Evolutionary conservation across 2,888 invertebrate genomes (phyloP), one percentile per base, ranked within the genome.

Genomic region (Scaptomyza parva): DNA sequence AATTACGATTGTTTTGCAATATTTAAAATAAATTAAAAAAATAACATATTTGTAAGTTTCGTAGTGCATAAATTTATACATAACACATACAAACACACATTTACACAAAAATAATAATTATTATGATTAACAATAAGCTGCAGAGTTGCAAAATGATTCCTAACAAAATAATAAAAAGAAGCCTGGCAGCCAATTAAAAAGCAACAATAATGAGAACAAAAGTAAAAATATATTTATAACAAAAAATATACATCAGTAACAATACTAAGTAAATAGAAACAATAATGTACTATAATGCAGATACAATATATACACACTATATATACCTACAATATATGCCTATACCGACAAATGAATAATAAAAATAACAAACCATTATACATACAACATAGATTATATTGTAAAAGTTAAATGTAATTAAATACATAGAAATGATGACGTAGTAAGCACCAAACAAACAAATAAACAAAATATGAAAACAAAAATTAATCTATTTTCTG

Each of bases 211-310:
- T 12, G 41, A 51, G 20, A 57, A 18, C 43, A 70, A 65, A 54
- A 66, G 53, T 39, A 68, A 44, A 45, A 69, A 24, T 24, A 24
- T 24, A 24, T 24, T 7, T 24, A 28, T 2, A 28, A 9, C 8
- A 28, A 28, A 70, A 20, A 40, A 14, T 35, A 55, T 44, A 83
- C 59, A 64, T 47, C 77, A 76, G 65, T 86, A 84, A 84, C 88
- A 84, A 84, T 88, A 84, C 86, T 88, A 88, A 86, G 72, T 76
- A 73, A 73, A 80, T 84, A 84, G 88, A 88, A 84, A 84, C 86
- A 84, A 84, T 88, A 84, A 84, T 88, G 88, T 86, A 84, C 78
- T 88, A 84, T 88, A 81, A 83, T 55, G 69, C 76, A 73, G 81
- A 76, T 74, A 72, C 73, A 82, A 78, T 79, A 80, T 63, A 54